Percentiles rank a stretch among this genome's conserved stretches.
These are phyloP conservation scores for Dynastes maya DNA, from an alignment of 2,888 invertebrate genomes.

Conservation along the genomic window DNA sequence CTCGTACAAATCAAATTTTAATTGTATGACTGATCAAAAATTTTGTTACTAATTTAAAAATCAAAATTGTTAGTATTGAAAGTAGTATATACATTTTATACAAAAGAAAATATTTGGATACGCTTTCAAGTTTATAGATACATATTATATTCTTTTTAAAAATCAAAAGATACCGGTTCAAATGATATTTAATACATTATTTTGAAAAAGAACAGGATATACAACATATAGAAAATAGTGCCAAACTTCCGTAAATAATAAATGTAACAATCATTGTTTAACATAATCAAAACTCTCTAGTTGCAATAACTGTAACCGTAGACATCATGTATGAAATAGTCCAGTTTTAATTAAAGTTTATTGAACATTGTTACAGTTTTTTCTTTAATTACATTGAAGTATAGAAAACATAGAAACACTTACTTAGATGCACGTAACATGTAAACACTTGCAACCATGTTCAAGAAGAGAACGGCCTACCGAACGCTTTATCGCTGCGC, in stretches of 20 bases:
- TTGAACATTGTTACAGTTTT: slow-evolving; percentile 54
- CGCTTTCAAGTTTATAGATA: slow-evolving; percentile 48
- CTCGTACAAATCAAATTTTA: slow-evolving; percentile 49
- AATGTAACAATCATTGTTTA: slow-evolving; percentile 65
- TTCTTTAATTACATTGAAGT: slow-evolving; percentile 9
- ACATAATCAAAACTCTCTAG: slow-evolving; percentile 62
- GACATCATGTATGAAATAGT: slow-evolving; percentile 64
- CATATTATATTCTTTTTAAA: slow-evolving; percentile 44
- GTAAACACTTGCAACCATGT: no score
- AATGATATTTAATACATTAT: slow-evolving; percentile 48
- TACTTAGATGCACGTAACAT: no score
- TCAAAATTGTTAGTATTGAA: slow-evolving; percentile 60
- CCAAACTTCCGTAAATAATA: slow-evolving; percentile 59
- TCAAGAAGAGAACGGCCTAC: no score
- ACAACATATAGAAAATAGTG: slow-evolving; percentile 54
- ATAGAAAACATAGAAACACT: no score
- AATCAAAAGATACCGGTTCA: slow-evolving; percentile 39
- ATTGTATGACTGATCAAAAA: slow-evolving; percentile 52
- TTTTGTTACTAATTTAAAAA: slow-evolving; percentile 55
- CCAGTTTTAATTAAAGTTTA: slow-evolving; percentile 60
- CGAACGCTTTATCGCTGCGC: no score
- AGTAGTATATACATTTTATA: slow-evolving; percentile 63
- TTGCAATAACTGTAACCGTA: slow-evolving; percentile 64
- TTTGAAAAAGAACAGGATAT: slow-evolving; percentile 41
- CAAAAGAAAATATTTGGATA: slow-evolving; percentile 60